Base-by-base conservation (phyloP, 2,113 vertebrate species). In the Pseudolaguvia tuberculata region DNA sequence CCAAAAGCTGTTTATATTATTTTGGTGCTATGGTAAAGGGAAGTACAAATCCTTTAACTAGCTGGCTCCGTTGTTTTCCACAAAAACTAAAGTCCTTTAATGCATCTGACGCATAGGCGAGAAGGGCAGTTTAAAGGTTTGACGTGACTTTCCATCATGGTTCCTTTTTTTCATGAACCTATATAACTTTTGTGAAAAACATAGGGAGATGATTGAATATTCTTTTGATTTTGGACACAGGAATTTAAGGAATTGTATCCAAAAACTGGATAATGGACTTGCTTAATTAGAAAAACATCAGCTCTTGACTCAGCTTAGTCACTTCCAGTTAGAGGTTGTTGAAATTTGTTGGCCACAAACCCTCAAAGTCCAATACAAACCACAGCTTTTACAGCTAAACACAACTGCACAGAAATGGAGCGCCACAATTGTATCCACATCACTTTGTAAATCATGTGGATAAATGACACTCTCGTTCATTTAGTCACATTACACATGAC, bases 241-340 rank as follows among this genome's bases (percentile, higher is more conserved):
- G 27, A 25, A 59, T 15, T 78, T 67, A 47, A 75, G 57, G n/a
- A 69, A 29, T 12, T 20, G 50, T 62, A 50, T 31, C 25, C 63
- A 77, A 72, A 13, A 70, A 72, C 47, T 59, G 52, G 55, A 71
- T 57, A 70, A 66, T 48, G 20, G 65, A 77, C 65, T 62, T 72
- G 53, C 42, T 66, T 62, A 82, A 72, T 68, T 72, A 70, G 27
- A n/a, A 78, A 52, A 42, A 53, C 48, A 74, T 72, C 35, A 75
- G 42, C 27, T 52, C n/a, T n/a, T n/a, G n/a, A n/a, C 45, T 35
- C 35, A 56, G 50, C 55, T 55, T 47, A 77, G 59, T 73, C 29
- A 27, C 51, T 72, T 66, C 65, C 15, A 59, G 70, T 57, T 58
- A 39, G 47, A 52, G 61, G 80, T 76, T 80, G 72, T 72, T 52